A percentile compares a stretch with the other conserved stretches of the same genome.
Conservation (phyloP, 2,797 vertebrate species). For the Acomys russatus region DNA sequence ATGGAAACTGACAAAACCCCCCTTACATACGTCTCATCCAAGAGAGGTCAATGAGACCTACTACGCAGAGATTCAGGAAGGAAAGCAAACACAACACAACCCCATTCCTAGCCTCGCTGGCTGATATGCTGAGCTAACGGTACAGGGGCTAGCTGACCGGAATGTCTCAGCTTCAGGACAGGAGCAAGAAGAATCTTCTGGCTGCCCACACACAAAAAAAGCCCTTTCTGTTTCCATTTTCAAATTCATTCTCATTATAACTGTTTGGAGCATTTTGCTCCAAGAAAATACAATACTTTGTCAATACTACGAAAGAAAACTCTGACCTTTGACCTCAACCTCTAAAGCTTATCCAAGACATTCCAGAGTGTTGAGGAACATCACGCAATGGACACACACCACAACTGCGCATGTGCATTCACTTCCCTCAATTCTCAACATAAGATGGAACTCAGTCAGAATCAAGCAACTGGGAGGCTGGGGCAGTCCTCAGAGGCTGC, state of each 20-base stretch:
- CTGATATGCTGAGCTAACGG: not conserved
- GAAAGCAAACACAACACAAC: not conserved
- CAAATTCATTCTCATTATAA: not conserved
- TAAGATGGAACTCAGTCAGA: not conserved
- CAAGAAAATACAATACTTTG: not conserved
- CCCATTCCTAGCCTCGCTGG: not conserved
- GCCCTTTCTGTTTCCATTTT: rapidly evolving
- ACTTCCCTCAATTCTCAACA: not conserved
- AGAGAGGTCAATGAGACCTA: not conserved
- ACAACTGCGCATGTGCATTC: rapidly evolving
- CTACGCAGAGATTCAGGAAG: not conserved
- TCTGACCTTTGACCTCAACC: not conserved
- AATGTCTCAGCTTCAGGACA: not conserved
- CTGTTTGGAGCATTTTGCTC: not conserved
- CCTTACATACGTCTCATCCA: not conserved
- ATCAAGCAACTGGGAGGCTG: not conserved
- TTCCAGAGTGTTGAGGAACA: not conserved
- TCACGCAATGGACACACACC: not conserved
- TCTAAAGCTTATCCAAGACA: not conserved
- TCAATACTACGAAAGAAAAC: not conserved
- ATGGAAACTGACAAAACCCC: not conserved
- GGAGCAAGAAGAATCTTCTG: rapidly evolving
- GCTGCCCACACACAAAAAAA: not conserved
- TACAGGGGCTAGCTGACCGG: rapidly evolving
- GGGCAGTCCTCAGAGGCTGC: rapidly evolving